A percentile compares a stretch with the other conserved stretches of the same genome.
Evolutionary conservation across 2,888 invertebrate species (phyloP).

Genomic region (Agonopterix arenella): DNA sequence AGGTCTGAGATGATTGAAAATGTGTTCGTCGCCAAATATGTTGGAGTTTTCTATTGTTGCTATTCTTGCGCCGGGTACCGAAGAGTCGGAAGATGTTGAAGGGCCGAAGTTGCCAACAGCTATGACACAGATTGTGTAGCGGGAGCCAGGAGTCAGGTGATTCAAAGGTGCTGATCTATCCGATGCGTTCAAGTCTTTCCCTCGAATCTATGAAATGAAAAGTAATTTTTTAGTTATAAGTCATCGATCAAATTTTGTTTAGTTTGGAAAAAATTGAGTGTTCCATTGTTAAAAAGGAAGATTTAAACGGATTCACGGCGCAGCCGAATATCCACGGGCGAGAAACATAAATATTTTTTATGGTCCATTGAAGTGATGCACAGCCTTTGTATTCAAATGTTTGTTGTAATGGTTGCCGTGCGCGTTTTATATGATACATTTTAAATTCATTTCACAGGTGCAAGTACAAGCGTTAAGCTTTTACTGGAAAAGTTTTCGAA

Average conservation of each 20-base stretch:
- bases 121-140: constrained; percentile 91
- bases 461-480: constrained; percentile 8
- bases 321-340: constrained; percentile 56
- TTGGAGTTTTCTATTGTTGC: constrained; percentile 55
- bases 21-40: constrained; percentile 78
- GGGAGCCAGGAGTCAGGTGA: constrained; percentile 85
- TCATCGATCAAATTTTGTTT: not conserved
- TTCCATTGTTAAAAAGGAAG: constrained; percentile 50
- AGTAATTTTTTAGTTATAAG: not conserved
- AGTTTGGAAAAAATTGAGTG: constrained; percentile 15
- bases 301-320: constrained; percentile 61
- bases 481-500: not conserved
- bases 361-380: constrained; percentile 75
- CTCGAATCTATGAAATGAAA: constrained; percentile 78
- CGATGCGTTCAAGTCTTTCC: constrained; percentile 83
- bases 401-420: constrained; percentile 61
- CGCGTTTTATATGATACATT: constrained; percentile 35
- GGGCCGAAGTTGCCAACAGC: constrained; percentile 84
- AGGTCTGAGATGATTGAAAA: constrained; percentile 55
- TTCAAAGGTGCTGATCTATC: constrained; percentile 85
- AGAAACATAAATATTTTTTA: constrained; percentile 74
- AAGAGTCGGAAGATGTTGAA: constrained; percentile 55
- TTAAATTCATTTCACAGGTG: constrained; percentile 19
- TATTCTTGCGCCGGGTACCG: constrained; percentile 70
- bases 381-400: constrained; percentile 73